Conservation (phyloP, 2,888 invertebrate genomes). For the Toxonevra muliebris region DNA sequence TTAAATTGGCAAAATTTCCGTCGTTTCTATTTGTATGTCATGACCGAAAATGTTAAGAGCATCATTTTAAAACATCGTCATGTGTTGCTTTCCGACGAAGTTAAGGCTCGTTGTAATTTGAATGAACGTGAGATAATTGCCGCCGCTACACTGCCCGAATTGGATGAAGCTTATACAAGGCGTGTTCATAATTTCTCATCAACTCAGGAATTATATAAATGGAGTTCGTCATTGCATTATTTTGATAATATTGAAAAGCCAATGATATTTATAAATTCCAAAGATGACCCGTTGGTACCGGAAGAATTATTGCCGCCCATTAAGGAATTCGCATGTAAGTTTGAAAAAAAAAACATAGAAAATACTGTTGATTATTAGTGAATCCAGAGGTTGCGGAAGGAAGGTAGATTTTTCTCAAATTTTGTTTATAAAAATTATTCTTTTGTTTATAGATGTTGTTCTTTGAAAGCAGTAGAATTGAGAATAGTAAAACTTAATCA, state of each 20-base stretch:
- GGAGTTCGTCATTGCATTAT: conserved; percentile 86
- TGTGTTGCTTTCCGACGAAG: conserved; percentile 77
- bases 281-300: conserved; percentile 92
- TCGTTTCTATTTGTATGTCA: conserved; percentile 88
- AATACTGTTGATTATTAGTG: too few species aligned
- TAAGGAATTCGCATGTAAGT: conserved; percentile 79
- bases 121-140: conserved; percentile 85
- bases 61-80: conserved; percentile 86
- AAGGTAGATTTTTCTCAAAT: neutral
- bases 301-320: conserved; percentile 78
- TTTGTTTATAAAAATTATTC: too few species aligned
- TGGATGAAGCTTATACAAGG: conserved; percentile 90
- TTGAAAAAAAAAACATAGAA: neutral
- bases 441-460: too few species aligned
- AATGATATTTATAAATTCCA: conserved; percentile 90
- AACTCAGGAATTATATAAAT: conserved; percentile 82
- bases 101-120: conserved; percentile 73
- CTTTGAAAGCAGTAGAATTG: too few species aligned
- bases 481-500: too few species aligned
- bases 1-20: conserved; percentile 90
- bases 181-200: conserved; percentile 80
- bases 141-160: conserved; percentile 85
- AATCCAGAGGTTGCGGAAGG: neutral
- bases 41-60: conserved; percentile 91
- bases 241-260: conserved; percentile 82